Base-by-base conservation (phyloP, 2,888 invertebrate species). In the Spicauda simplicius region DNA sequence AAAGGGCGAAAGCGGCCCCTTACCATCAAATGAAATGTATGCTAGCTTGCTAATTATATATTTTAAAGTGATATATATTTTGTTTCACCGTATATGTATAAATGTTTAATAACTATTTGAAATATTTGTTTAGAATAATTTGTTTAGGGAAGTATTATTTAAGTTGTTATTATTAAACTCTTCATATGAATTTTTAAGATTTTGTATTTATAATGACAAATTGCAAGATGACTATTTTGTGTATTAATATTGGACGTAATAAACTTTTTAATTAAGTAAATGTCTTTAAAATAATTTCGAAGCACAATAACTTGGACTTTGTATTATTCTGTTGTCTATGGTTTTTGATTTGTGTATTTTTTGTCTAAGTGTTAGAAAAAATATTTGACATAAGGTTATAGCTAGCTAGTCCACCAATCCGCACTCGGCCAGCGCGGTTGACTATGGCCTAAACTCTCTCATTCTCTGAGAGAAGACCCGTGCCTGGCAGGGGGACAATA, bases 161-260 rank as follows among this genome's bases (percentile, higher is more conserved):
- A 41, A 41, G 41, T 41, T 41, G 41, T 41, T 41, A 33, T 33
- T 33, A 33, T 33, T 14, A 41, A 11, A 25, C 25, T 41, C 3
- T 14, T 41, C 41, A 10, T 41, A 41, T 41, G 41, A 41, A 55
- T 30, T 54, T 55, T 19, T 55, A 18, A 41, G 20, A 48, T 20
- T 20, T 55, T 63, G 45, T 63, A 63, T 10, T 64, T 37, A 7
- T 41, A 58, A 33, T 57, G 64, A 58, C 19, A 57, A 64, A 52
- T 20, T 52, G n/a, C 55, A 52, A 52, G 50, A 64, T 50, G 20
- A 56, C 16, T 57, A 64, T 64, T 64, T 64, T 58, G 50, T 57
- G 57, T 64, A 64, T 58, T 50, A 64, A 18, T 55, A 55, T 45
- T 33, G 41, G 30, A 64, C 45, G 10, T 45, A 63, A 56, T 33